Conservation (phyloP, 2,113 vertebrate species). For the Cairina moschata region DNA sequence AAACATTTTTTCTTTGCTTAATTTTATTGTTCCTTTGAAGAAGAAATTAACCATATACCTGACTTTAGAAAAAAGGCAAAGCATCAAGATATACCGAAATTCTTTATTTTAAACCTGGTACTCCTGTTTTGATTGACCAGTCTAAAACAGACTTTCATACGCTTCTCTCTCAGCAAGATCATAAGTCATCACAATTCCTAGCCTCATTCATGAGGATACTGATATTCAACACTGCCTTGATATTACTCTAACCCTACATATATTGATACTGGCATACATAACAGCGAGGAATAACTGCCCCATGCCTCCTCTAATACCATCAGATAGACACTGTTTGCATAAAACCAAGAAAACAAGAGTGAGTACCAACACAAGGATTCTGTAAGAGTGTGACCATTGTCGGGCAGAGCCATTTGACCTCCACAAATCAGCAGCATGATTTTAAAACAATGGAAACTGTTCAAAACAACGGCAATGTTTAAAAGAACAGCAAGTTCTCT, state of each 20-base stretch:
- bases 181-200: not conserved
- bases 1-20: not conserved
- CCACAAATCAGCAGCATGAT: not conserved
- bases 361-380: not conserved
- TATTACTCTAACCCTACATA: not conserved
- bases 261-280: accelerated
- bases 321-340: accelerated
- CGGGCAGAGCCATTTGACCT: not conserved
- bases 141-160: not conserved
- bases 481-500: not conserved
- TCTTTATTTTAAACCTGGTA: not conserved
- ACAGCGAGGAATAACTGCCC: not conserved
- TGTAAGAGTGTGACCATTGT: accelerated
- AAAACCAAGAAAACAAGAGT: not conserved
- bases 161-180: not conserved
- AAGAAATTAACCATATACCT: not conserved
- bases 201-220: not conserved
- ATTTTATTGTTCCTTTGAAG: not conserved
- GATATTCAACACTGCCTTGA: not conserved
- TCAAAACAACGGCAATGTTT: not conserved
- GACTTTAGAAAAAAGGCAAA: not conserved
- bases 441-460: not conserved
- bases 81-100: not conserved
- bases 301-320: not conserved
- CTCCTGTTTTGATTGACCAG: not conserved